Evolutionary conservation across 1,140 invertebrate genomes (phyloP).

Genomic region (Holcopasites calliopsidis): DNA sequence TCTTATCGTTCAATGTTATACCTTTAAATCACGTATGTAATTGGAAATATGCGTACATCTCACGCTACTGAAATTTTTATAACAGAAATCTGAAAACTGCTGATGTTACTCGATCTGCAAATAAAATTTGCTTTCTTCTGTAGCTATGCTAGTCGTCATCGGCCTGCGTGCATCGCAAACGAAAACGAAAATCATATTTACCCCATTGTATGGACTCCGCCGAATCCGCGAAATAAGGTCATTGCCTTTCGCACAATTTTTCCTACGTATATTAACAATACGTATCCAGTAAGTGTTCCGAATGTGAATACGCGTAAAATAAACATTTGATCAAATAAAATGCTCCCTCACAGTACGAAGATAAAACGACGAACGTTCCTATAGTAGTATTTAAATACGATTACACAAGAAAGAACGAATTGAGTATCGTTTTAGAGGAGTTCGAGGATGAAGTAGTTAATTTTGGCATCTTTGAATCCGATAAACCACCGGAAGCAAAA

Average conservation of each 20-base stretch:
- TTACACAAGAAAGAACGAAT: slow-evolving; percentile 72
- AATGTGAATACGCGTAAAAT: slow-evolving; percentile 16
- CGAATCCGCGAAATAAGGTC: slow-evolving; percentile 74
- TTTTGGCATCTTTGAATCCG: slow-evolving; percentile 76
- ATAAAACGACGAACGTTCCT: slow-evolving; percentile 68
- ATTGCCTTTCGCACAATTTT: slow-evolving; percentile 71
- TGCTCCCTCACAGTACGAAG: slow-evolving; percentile 70
- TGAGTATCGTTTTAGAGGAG: slow-evolving; percentile 72
- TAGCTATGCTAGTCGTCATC: slow-evolving; percentile 71
- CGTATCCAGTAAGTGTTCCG: slow-evolving; percentile 67
- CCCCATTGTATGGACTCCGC: slow-evolving; percentile 72
- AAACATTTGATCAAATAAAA: slow-evolving; percentile 8
- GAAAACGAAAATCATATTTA: slow-evolving; percentile 68
- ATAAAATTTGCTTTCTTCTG: background rate
- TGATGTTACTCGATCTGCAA: background rate
- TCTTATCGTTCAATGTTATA: background rate
- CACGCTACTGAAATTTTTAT: background rate
- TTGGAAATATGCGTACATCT: too few species aligned
- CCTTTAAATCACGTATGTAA: too few species aligned
- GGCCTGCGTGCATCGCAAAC: slow-evolving; percentile 62
- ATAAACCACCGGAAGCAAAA: slow-evolving; percentile 74
- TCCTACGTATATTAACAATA: slow-evolving; percentile 69
- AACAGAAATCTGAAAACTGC: background rate
- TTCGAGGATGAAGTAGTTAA: slow-evolving; percentile 72
- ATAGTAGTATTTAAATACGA: slow-evolving; percentile 78